These are phyloP conservation scores for Mesorhabditis spiculigera DNA, from an alignment of 2,888 invertebrate species.

Conservation along the genomic window DNA sequence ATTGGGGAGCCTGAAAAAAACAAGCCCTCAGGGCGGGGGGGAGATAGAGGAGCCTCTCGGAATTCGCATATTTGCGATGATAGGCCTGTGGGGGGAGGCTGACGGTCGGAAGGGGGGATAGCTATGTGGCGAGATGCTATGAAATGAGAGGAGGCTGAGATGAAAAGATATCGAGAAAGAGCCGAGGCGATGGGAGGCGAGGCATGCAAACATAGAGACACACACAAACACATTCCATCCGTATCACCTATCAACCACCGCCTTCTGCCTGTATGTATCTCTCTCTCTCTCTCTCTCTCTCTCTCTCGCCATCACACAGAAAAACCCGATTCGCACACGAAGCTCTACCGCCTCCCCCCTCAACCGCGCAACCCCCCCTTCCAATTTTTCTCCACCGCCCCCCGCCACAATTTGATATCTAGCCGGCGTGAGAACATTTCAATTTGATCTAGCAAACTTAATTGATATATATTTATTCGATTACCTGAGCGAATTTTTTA, in stretches of 20 bases:
- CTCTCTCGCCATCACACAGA: not conserved
- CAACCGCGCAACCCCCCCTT: constrained; percentile 8
- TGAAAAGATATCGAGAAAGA: not conserved
- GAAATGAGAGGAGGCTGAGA: too few species aligned
- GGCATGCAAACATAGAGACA: not conserved
- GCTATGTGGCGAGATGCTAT: too few species aligned
- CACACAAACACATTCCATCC: not conserved
- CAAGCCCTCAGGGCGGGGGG: too few species aligned
- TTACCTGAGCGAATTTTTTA: too few species aligned
- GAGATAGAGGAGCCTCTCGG: too few species aligned
- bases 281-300: constrained; percentile 6
- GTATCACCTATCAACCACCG: not conserved
- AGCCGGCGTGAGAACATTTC: constrained; percentile 12
- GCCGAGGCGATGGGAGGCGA: not conserved
- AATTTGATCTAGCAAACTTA: constrained; percentile 16
- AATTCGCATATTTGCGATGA: too few species aligned
- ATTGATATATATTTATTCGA: not conserved
- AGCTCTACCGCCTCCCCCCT: not conserved
- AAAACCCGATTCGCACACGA: constrained; percentile 13
- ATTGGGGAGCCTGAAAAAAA: too few species aligned
- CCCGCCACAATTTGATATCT: not conserved
- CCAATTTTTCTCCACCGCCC: not conserved
- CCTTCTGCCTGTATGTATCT: not conserved
- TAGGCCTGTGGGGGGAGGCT: too few species aligned
- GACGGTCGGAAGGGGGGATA: too few species aligned